Conservation (phyloP, 2,888 invertebrate genomes). For the Silvanus unidentatus region DNA sequence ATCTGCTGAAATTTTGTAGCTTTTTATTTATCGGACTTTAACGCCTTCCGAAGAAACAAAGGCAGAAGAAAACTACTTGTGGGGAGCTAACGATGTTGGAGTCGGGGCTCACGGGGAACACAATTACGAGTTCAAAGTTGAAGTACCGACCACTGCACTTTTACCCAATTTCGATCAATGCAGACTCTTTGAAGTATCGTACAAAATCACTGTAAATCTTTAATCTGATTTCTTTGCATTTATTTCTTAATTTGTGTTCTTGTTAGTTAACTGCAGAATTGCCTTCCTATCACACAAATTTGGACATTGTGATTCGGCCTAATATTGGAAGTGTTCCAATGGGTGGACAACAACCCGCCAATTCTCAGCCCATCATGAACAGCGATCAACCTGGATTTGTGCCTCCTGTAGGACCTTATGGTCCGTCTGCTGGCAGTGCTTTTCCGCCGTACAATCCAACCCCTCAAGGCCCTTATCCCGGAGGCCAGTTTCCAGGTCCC, state of each 20-base stretch:
- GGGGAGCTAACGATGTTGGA: conserved; percentile 27
- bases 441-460: not conserved
- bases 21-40: conserved; percentile 24
- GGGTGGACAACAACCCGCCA: conserved; percentile 8
- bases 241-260: not conserved
- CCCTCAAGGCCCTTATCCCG: not conserved
- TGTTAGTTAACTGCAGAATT: conserved; percentile 24
- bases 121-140: conserved; percentile 29
- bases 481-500: not conserved
- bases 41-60: conserved; percentile 23
- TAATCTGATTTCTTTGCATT: not conserved
- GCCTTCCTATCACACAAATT: conserved; percentile 22
- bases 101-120: conserved; percentile 39
- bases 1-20: conserved; percentile 13
- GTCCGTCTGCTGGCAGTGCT: not conserved
- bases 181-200: conserved; percentile 24
- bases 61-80: conserved; percentile 20
- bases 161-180: conserved; percentile 33
- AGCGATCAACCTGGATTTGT: conserved; percentile 8
- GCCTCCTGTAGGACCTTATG: not conserved
- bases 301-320: conserved; percentile 22
- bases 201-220: conserved; percentile 7
- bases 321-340: conserved; percentile 28
- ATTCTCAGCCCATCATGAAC: not conserved
- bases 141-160: conserved; percentile 24